Evolutionary conservation across 2,797 vertebrate genomes (phyloP).

Genomic region (Semaprochilodus insignis): DNA sequence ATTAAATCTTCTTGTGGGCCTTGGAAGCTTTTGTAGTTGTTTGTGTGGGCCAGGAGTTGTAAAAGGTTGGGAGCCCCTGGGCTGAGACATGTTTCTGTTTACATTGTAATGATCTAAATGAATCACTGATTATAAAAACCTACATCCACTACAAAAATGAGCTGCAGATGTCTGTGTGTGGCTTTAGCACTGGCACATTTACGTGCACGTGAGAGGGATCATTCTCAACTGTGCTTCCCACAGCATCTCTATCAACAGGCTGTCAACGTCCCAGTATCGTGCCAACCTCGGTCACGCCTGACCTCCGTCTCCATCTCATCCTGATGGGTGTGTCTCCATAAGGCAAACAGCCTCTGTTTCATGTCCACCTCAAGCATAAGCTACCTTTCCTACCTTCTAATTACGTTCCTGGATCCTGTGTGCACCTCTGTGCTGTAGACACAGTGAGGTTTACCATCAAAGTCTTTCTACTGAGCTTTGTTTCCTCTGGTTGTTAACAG

Average conservation of each 20-base stretch:
- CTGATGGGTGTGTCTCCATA: constrained; percentile 19
- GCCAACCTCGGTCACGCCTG: constrained; percentile 36
- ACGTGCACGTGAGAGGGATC: not conserved
- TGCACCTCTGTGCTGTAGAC: not conserved
- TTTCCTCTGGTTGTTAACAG: constrained; percentile 40
- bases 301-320: constrained; percentile 24
- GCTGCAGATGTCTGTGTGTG: not conserved
- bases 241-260: constrained; percentile 31
- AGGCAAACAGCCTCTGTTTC: constrained; percentile 34
- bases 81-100: no score
- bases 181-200: not conserved
- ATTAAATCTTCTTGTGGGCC: no score
- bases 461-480: constrained; percentile 40
- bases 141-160: not conserved
- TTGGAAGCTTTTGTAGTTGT: no score
- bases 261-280: constrained; percentile 20
- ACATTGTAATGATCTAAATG: not conserved
- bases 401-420: constrained; percentile 13
- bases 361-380: constrained; percentile 20
- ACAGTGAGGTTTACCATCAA: constrained; percentile 45
- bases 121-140: not conserved
- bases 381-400: not conserved
- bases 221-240: no score
- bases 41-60: no score
- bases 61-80: no score